phyloP scores from a whole-genome alignment of 2,113 vertebrate genomes.

The Sceloporus tristichus region DNA sequence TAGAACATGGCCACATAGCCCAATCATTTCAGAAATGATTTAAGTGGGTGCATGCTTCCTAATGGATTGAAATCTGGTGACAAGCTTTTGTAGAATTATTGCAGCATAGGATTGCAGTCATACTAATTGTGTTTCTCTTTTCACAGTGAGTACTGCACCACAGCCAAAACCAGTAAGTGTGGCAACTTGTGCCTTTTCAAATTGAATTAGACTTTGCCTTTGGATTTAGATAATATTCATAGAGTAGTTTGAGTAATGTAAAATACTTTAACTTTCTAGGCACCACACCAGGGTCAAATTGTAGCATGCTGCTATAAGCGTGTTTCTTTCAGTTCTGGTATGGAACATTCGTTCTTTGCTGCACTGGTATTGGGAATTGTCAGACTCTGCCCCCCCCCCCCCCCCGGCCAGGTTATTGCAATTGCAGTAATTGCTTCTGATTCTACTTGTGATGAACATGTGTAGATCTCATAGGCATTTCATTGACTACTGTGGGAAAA shows the following conservation, averaged over 20 bases:
- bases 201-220: not conserved
- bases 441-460: not conserved
- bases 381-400: too few relatives aligned
- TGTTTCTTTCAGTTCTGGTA: not conserved
- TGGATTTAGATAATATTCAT: not conserved
- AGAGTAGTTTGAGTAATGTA: not conserved
- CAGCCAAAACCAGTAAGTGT: conserved; percentile 92
- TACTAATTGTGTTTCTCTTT: conserved; percentile 60
- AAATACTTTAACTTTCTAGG: not conserved
- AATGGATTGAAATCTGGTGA: not conserved
- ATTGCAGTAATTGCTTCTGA: not conserved
- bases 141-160: conserved; percentile 95
- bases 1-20: too few relatives aligned
- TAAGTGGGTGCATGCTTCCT: not conserved
- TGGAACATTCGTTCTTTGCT: not conserved
- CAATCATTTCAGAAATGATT: not conserved
- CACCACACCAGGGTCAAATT: not conserved
- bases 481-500: too few relatives aligned
- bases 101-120: not conserved
- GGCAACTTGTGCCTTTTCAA: conserved; percentile 1
- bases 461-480: not conserved
- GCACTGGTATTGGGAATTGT: not conserved
- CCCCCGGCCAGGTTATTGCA: not conserved
- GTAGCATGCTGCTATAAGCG: not conserved
- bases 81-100: not conserved